Conservation (phyloP, 2,113 vertebrate genomes). For the Amblyornis subalaris region DNA sequence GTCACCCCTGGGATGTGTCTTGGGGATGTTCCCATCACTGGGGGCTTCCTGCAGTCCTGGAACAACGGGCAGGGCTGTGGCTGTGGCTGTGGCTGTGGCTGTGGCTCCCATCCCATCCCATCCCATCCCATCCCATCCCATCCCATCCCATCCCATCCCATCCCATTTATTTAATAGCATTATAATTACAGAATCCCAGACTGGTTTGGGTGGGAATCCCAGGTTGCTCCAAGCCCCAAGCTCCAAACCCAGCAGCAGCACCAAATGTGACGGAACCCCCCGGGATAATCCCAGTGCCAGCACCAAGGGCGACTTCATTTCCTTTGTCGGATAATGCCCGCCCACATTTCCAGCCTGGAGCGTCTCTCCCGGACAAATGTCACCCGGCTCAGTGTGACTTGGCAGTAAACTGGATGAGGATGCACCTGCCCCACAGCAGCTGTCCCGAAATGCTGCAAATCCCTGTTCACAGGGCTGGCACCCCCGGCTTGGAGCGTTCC, state of each 20-base stretch:
- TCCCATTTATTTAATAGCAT: neutral
- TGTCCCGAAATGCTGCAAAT: rapidly evolving
- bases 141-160: too few species aligned
- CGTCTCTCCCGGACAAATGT: rapidly evolving
- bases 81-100: neutral
- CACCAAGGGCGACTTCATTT: too few species aligned
- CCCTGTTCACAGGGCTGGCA: too few species aligned
- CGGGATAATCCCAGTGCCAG: neutral
- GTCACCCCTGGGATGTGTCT: rapidly evolving
- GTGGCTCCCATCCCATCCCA: too few species aligned
- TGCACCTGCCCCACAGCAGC: rapidly evolving
- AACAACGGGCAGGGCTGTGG: neutral
- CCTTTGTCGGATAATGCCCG: rapidly evolving
- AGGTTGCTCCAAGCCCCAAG: neutral
- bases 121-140: too few species aligned
- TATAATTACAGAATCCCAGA: neutral
- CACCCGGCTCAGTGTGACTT: rapidly evolving
- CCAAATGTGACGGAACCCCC: neutral
- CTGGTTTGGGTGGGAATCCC: neutral
- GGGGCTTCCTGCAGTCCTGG: neutral
- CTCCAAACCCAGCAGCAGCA: too few species aligned
- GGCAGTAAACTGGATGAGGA: rapidly evolving
- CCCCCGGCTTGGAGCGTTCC: rapidly evolving
- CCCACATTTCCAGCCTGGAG: rapidly evolving
- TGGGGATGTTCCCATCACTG: rapidly evolving